Evolutionary conservation across 2,888 invertebrate species (phyloP).

Genomic region (Lochmaea capreae): DNA sequence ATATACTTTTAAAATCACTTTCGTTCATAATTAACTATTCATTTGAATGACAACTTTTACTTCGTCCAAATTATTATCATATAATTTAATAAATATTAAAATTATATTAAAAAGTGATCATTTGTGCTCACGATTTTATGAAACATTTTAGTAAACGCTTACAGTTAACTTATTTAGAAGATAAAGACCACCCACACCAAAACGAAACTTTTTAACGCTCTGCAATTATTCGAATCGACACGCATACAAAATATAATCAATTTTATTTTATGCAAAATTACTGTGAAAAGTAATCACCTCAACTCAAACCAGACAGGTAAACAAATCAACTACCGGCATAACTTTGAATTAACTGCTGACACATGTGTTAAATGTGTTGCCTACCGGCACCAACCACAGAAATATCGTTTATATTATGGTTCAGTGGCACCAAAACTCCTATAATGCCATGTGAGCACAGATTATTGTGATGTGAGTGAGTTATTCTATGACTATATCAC

Average conservation of each 20-base stretch:
- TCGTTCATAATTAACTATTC: conserved; percentile 58
- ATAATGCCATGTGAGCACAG: no score
- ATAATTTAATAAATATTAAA: not conserved
- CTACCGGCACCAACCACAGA: not conserved
- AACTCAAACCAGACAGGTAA: not conserved
- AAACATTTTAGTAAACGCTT: no score
- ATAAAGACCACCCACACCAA: not conserved
- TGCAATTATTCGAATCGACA: not conserved
- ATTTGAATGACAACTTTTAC: not conserved
- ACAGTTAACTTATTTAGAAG: not conserved
- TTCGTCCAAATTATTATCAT: not conserved
- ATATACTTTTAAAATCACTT: conserved; percentile 63
- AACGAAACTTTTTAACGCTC: not conserved
- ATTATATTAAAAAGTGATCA: not conserved
- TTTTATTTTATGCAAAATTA: not conserved
- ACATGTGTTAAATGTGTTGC: not conserved
- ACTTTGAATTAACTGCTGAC: not conserved
- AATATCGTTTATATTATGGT: no score
- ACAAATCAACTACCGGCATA: conserved; percentile 1
- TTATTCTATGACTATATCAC: no score
- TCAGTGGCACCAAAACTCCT: no score
- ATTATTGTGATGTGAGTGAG: no score
- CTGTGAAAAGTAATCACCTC: not conserved
- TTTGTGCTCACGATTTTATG: not conserved
- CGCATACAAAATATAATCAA: not conserved